These are phyloP conservation scores for Danio rerio DNA, from an alignment of 2,113 vertebrate genomes.

Conservation along the genomic window GRCz12tu NC_133188.1:7098001-7098500, in stretches of 20 bases:
- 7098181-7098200: conserved; percentile 46
- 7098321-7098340: background rate
- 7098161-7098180: conserved; percentile 53
- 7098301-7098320: background rate
- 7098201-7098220: conserved; percentile 40
- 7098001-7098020: conserved; percentile 50
- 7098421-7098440: too few species aligned
- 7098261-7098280: background rate
- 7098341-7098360: background rate
- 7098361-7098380: background rate
- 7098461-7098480: too few species aligned
- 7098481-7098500: too few species aligned
- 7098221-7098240: conserved; percentile 26
- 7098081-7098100: conserved; percentile 34
- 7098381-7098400: too few species aligned
- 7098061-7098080: background rate
- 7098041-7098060: conserved; percentile 12
- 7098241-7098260: conserved; percentile 8
- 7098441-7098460: too few species aligned
- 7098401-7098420: too few species aligned
- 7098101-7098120: conserved; percentile 26
- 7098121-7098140: conserved; percentile 45
- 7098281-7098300: conserved; percentile 11
- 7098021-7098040: conserved; percentile 10
- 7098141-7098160: conserved; percentile 55